Base-by-base conservation (phyloP, 2,797 vertebrate genomes). In the Ceryle rudis region DNA sequence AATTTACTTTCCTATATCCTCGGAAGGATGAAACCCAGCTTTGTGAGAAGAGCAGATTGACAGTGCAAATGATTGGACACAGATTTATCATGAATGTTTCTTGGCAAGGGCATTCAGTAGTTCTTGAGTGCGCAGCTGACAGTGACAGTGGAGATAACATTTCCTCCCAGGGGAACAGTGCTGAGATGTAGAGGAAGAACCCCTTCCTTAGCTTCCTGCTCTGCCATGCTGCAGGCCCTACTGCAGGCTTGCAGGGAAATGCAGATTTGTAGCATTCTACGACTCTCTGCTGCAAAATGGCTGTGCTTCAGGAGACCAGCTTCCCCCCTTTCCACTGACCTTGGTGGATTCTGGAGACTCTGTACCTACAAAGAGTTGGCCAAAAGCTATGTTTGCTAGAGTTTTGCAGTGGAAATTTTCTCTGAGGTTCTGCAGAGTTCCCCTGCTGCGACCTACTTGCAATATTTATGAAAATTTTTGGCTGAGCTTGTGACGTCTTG, bases 381-480 rank as follows among this genome's bases (percentile, higher is more conserved):
- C 21, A 31, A 12, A 39, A 79, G 26, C 22, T 60, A 1, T 11
- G 35, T n/a, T 67, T 22, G 21, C 23, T 60, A 2, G 31, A 80
- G 51, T 61, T 91, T 58, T 84, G 77, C 52, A 75, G 70, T 12
- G 13, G 54, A 72, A 67, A n/a, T 91, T 74, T 91, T 89, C 55
- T 86, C 42, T 44, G 39, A 86, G 88, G 55, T 66, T 92, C 81
- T 97, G 74, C 66, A 31, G 69, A 75, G 66, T 67, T 91, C 55
- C 33, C 26, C 37, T 93, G 81, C 72, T 96, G 61, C 0, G 3
- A 95, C 74, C 89, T 93, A 55, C 62, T 85, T 89, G 51, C 52
- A 94, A 33, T 89, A 93, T 94, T 96, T 61, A 92, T 89, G 81
- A 81, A 79, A 85, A 89, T 71, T 37, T 90, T 94, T 55, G 58